These are phyloP conservation scores for Ancistrus triradiatus DNA, from an alignment of 2,113 vertebrate species.

Conservation along the genomic window DNA sequence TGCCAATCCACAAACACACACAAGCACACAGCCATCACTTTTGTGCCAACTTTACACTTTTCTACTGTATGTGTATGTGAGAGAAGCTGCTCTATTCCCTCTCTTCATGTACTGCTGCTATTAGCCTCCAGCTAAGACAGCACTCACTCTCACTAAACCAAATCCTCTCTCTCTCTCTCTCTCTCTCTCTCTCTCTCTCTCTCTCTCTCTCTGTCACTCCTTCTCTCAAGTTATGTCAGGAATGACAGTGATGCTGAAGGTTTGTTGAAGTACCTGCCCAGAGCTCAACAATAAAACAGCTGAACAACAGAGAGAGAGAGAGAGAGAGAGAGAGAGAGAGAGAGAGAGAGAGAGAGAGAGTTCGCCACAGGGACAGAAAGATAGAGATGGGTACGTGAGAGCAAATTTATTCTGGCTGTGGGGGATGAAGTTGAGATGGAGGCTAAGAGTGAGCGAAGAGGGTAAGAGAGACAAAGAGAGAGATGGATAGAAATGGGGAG, in stretches of 20 bases:
- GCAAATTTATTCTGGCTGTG: neutral
- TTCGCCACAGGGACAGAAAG: neutral
- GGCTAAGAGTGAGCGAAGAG: neutral
- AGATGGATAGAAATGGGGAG: too few relatives aligned
- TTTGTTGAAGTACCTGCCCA: conserved; percentile 27
- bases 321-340: conserved; percentile 4
- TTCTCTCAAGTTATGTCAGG: conserved; percentile 22
- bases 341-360: conserved; percentile 5
- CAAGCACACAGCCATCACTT: too few relatives aligned
- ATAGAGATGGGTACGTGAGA: neutral
- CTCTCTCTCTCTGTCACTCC: conserved; percentile 14
- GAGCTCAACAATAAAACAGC: neutral
- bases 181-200: neutral
- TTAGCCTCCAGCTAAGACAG: conserved; percentile 41
- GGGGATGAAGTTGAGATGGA: neutral
- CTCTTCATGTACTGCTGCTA: conserved; percentile 27
- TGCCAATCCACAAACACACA: too few relatives aligned
- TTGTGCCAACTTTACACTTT: too few relatives aligned
- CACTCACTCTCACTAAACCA: conserved; percentile 34
- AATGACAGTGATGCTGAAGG: conserved; percentile 32
- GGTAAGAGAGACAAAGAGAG: neutral
- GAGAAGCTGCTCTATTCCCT: conserved; percentile 10
- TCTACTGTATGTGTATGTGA: neutral
- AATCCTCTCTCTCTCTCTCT: neutral
- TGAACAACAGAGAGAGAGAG: conserved; percentile 18